Evolutionary conservation across 1,140 invertebrate genomes (phyloP), one percentile per base, ranked within the genome.

Genomic region (Drosophila pallidifrons): DNA sequence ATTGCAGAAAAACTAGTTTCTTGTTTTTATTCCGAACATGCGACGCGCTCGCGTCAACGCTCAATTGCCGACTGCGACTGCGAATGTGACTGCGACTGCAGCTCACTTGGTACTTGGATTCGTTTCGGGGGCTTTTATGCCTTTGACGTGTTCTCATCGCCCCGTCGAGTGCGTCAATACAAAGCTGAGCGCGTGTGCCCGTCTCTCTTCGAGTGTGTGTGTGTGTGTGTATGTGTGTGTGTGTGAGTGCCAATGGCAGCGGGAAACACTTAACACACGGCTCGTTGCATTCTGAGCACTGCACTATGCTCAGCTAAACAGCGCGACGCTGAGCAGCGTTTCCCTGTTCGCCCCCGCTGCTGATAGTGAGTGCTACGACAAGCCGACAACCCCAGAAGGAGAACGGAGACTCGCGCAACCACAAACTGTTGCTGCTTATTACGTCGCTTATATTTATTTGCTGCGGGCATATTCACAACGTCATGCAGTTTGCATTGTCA

Each of bases 351-450:
- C 28, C 32, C 63, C 46, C 47, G 30, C 41, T 30, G 16, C 32
- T 45, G 15, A 20, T n/a, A 15, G n/a, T 25, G 20, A 47, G 28
- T 7, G 30, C 61, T 8, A 20, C 41, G 15, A 45, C 67, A 60
- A 41, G 20, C 20, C 20, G 20, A 25, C 20, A 25, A 25, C 20
- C 60, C 73, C 35, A 38, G 35, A 8, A 38, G 28, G 28, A 59
- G 59, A 20, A 46, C 38, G 35, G 38, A 13, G n/a, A 57, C 16
- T 25, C 43, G 30, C 20, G n/a, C 47, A 35, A 45, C 35, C 52
- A 64, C 77, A 86, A 25, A 86, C 82, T 86, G 82, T 86, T 86
- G 82, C 82, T 81, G 79, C 66, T 55, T 68, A 79, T 70, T 64
- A 79, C 61, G 45, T 67, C 58, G 47, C 11, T 45, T 51, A 66